Base-by-base conservation (phyloP, 1,140 invertebrate species). In the Calycopis cecrops region DNA sequence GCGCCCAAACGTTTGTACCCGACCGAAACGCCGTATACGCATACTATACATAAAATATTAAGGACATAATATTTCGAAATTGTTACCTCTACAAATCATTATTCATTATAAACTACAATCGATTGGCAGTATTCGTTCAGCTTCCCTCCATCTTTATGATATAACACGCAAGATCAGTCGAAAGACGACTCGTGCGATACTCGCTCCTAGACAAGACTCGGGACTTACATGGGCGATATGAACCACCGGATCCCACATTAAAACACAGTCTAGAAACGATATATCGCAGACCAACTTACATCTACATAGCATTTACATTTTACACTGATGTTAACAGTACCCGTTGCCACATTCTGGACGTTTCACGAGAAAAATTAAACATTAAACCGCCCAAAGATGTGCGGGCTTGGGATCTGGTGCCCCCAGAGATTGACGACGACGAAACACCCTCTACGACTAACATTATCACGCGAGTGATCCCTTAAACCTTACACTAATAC, bases 31-130 rank as follows among this genome's bases (percentile, higher is more conserved):
- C 77, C 73, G 62, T 59, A 68, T 73, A 73, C 72, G 68, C 62
- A 82, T 79, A 82, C 80, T 82, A 81, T 82, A 84, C 79, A 79
- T 81, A 81, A 75, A 77, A 81, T 83, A 75, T 78, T 77, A 71
- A 76, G 78, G 79, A 83, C 76, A 82, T 71, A 79, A 79, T 82
- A 84, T 80, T 79, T 79, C 76, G 69, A 82, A 84, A 81, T 75
- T 59, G 76, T 77, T 83, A 84, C 73, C 49, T 68, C 80, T 85
- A 85, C 80, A 82, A 77, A 84, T 79, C 78, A 76, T 82, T 76
- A 78, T 73, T 67, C 73, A 76, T 79, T 76, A 80, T 73, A 77
- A 84, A 71, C 83, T 84, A 84, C 77, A 82, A 77, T 81, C 83
- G 74, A 84, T 83, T 86, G 83, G 83, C 83, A 86, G 83, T 86